These are phyloP conservation scores for Hydriomena furcata DNA, from an alignment of 2,888 invertebrate species.

Conservation along the genomic window DNA sequence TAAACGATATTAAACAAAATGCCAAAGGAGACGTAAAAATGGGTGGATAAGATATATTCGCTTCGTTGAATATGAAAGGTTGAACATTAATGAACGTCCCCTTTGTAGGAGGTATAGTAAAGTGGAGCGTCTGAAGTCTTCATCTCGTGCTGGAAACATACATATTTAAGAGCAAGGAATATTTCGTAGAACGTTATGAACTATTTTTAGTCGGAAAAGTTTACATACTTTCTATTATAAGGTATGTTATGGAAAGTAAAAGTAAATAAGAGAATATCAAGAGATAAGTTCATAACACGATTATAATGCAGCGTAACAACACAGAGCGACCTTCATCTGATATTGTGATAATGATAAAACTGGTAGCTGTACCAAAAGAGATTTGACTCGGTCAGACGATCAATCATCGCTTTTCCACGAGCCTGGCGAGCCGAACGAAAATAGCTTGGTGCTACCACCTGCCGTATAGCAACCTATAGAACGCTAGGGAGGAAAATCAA, in stretches of 20 bases:
- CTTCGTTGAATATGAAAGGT: slow-evolving; percentile 45
- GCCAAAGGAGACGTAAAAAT: slow-evolving; percentile 43
- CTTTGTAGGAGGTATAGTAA: slow-evolving; percentile 33
- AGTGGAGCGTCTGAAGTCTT: slow-evolving; percentile 30
- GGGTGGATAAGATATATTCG: slow-evolving; percentile 32
- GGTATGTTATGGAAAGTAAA: neutral
- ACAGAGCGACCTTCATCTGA: slow-evolving; percentile 32
- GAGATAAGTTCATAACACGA: slow-evolving; percentile 10
- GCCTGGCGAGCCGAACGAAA: slow-evolving; percentile 70
- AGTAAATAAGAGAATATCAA: too few relatives aligned
- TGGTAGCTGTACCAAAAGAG: slow-evolving; percentile 49
- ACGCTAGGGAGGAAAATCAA: slow-evolving; percentile 75
- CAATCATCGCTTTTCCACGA: slow-evolving; percentile 66
- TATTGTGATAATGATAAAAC: slow-evolving; percentile 42
- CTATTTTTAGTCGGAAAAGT: too few relatives aligned
- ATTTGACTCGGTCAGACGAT: slow-evolving; percentile 53
- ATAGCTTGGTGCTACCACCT: slow-evolving; percentile 65
- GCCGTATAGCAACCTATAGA: slow-evolving; percentile 63
- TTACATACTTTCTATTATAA: too few relatives aligned
- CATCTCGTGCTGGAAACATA: slow-evolving; percentile 18
- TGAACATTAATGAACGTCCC: slow-evolving; percentile 48
- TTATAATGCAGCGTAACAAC: slow-evolving; percentile 15
- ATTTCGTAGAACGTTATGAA: too few relatives aligned
- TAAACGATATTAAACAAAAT: slow-evolving; percentile 39
- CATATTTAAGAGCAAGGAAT: too few relatives aligned